A percentile compares a stretch with the other conserved stretches of the same genome.
These are phyloP conservation scores for Caenorhabditis latens DNA, from an alignment of 1,140 invertebrate genomes.

Conservation along the genomic window DNA sequence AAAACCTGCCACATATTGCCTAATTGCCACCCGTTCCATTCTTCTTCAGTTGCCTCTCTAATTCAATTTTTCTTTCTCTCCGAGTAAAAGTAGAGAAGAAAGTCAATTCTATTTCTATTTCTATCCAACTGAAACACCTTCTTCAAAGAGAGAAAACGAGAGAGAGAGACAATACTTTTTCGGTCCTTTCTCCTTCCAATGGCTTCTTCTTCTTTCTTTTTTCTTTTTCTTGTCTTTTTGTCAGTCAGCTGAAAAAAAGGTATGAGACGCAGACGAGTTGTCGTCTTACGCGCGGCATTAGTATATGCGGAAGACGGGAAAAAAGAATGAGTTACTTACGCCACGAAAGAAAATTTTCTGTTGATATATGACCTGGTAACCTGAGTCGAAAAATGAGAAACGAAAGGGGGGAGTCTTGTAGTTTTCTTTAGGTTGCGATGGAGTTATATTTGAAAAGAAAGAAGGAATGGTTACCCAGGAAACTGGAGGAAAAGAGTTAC, in stretches of 20 bases:
- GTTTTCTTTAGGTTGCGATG: too few relatives aligned
- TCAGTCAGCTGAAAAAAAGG: not conserved
- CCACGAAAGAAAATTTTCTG: not conserved
- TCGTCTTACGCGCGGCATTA: conserved; percentile 33
- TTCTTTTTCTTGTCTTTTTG: conserved; percentile 26
- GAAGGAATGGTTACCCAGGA: not conserved
- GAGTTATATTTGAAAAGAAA: not conserved
- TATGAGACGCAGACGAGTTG: not conserved
- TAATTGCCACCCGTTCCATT: not conserved
- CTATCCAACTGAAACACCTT: not conserved
- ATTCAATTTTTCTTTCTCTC: not conserved
- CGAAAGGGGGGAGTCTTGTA: not conserved
- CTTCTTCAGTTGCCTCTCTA: not conserved
- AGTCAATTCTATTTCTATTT: not conserved
- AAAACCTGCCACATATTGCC: not conserved
- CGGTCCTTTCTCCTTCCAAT: not conserved
- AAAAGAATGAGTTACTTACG: conserved; percentile 7
- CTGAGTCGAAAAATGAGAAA: not conserved
- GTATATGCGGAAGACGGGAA: conserved; percentile 29
- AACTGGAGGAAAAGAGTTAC: too few relatives aligned
- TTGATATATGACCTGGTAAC: conserved; percentile 46
- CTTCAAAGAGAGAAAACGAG: not conserved
- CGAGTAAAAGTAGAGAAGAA: not conserved
- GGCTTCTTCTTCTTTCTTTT: not conserved
- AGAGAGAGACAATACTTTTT: not conserved